phyloP scores from a whole-genome alignment of 2,113 vertebrate species.

The Planiliza haematocheilus region DNA sequence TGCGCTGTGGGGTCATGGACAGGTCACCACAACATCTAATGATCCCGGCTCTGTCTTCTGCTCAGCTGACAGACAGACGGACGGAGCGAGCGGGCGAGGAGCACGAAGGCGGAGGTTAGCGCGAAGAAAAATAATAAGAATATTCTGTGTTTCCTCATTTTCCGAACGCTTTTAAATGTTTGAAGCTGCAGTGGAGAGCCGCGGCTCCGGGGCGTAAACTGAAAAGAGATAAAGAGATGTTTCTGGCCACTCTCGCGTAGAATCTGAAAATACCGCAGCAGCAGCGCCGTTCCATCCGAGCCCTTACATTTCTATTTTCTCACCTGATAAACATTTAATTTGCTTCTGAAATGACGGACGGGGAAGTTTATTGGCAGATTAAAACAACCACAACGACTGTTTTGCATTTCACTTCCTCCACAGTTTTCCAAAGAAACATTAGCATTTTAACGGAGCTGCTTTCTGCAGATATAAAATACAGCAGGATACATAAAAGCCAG shows the following conservation, averaged over 20 bases:
- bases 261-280: too few species aligned
- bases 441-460: neutral
- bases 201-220: too few species aligned
- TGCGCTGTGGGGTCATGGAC: constrained; percentile 74
- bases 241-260: too few species aligned
- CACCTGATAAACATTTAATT: neutral
- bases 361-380: neutral
- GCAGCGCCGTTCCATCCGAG: too few species aligned
- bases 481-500: constrained; percentile 1
- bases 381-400: neutral
- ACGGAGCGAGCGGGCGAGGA: too few species aligned
- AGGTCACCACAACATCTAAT: constrained; percentile 74
- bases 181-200: too few species aligned
- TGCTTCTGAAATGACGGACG: neutral
- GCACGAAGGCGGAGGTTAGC: constrained; percentile 26
- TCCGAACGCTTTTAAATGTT: too few species aligned
- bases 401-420: too few species aligned
- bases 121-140: constrained; percentile 4
- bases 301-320: too few species aligned
- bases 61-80: constrained; percentile 56
- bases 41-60: constrained; percentile 55
- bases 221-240: too few species aligned
- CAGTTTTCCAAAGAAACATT: too few species aligned
- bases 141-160: too few species aligned
- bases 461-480: neutral